Base-by-base conservation (phyloP, 2,113 vertebrate species). In the Megatriorchis doriae region DNA sequence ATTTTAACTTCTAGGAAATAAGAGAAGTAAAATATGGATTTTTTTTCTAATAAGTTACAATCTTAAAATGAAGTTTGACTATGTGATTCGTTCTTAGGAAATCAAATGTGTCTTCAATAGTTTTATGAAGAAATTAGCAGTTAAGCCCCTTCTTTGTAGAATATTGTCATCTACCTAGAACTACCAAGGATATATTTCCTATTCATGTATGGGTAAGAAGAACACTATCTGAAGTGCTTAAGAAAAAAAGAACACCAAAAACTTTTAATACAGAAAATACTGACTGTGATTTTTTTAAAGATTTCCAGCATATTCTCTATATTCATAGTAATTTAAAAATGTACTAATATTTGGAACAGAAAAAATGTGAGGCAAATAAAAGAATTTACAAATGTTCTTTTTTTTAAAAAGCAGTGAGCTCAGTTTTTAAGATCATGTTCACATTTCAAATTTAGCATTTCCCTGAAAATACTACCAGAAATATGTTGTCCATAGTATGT, bases 311-410 rank as follows among this genome's bases (percentile, higher is more conserved):
- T 52, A 18, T 81, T 72, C 15, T 66, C 16, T 45, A 26, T 45
- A 38, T 53, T 40, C 63, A 62, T 10, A 50, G 1, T 4, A 61
- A 42, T 43, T 78, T 26, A 0, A 32, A 27, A 88, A 75, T 15
- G 10, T 26, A 47, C 4, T 65, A 34, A 58, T 31, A 2, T 31
- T 87, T 81, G 6, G 4, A 84, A 45, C 3, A 36, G 17, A 36
- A 12, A 52, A 68, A 83, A 70, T 45, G 1, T 58, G 9, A 52
- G 5, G 38, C 0, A 59, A 43, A 20, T 21, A 20, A 18, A 56
- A 38, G 42, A 9, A 6, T 0, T 16, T 5, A 1, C 8, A 65
- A 48, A 29, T 6, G 0, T 18, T 42, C 43, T 58, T 45, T 40
- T 32, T 21, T 71, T n/a, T 50, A 20, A 13, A 36, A 81, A 80